Percentiles rank a stretch among this genome's conserved stretches.
These are phyloP conservation scores for Gobionotothen gibberifrons DNA, from an alignment of 2,797 vertebrate species.

Conservation along the genomic window DNA sequence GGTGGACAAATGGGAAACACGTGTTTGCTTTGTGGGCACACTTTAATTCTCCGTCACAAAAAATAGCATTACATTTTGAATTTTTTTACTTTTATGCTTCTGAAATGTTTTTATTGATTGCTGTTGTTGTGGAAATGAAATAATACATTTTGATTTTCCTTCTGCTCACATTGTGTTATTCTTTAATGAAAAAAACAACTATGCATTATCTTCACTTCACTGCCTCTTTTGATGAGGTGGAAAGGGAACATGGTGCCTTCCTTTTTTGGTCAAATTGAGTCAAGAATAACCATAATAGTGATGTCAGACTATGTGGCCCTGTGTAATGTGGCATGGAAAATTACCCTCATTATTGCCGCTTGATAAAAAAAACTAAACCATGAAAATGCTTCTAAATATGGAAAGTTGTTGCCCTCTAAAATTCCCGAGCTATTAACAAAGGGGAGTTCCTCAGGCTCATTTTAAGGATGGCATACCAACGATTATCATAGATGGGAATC, in stretches of 20 bases:
- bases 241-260: conserved; percentile 35
- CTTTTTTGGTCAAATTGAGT: conserved; percentile 25
- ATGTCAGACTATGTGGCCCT: conserved; percentile 17
- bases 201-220: not conserved
- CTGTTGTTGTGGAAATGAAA: conserved; percentile 67
- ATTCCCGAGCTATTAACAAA: conserved; percentile 15
- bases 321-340: conserved; percentile 48
- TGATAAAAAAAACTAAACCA: conserved; percentile 22
- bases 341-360: conserved; percentile 37
- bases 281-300: conserved; percentile 35
- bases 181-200: conserved; percentile 4
- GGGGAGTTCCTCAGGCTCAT: conserved; percentile 14
- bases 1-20: conserved; percentile 45
- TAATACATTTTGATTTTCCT: conserved; percentile 78
- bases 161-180: conserved; percentile 26
- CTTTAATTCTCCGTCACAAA: conserved; percentile 44
- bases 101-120: conserved; percentile 48
- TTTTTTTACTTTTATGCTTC: conserved; percentile 37
- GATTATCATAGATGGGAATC: conserved; percentile 12
- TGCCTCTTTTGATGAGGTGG: conserved; percentile 44
- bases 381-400: conserved; percentile 32
- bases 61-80: conserved; percentile 33
- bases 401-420: conserved; percentile 27
- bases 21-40: conserved; percentile 48
- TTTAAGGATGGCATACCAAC: conserved; percentile 1